A percentile compares a stretch with the other conserved stretches of the same genome.
Conservation (phyloP, 2,113 vertebrate species). For the Hippocampus guttulatus region DNA sequence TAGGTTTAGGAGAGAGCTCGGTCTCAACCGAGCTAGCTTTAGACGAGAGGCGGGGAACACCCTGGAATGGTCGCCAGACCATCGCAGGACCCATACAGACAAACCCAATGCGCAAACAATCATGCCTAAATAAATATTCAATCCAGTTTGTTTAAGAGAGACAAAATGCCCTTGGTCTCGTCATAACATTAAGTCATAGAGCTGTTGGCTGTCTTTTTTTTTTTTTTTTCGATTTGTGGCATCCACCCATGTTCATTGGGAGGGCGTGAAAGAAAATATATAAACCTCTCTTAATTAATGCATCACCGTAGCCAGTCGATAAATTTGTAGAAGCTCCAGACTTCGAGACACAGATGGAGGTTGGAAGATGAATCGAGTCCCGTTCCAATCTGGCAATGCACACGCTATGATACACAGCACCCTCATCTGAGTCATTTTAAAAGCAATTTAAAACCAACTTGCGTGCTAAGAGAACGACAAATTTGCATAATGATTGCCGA, state of each 20-base stretch:
- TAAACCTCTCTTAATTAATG: not conserved
- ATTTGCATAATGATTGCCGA: not conserved
- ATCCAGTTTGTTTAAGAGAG: no score
- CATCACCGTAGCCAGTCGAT: not conserved
- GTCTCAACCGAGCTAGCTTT: no score
- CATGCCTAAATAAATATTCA: no score
- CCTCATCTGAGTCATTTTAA: constrained; percentile 3
- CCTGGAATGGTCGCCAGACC: no score
- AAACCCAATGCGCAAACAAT: no score
- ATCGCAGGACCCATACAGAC: no score
- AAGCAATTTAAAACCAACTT: not conserved
- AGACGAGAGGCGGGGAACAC: no score
- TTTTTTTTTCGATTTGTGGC: not conserved
- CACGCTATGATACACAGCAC: no score
- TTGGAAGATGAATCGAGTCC: not conserved
- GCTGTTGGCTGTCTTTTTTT: not conserved
- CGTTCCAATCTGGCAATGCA: constrained; percentile 12
- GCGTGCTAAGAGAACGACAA: not conserved
- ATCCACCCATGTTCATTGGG: not conserved
- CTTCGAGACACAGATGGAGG: not conserved
- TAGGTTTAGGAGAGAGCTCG: no score
- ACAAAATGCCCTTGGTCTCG: no score
- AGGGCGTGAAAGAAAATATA: not conserved
- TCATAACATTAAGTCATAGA: no score
- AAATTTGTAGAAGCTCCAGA: not conserved